Conservation (phyloP, 2,888 invertebrate genomes). For the Micoletzkya japonica region DNA sequence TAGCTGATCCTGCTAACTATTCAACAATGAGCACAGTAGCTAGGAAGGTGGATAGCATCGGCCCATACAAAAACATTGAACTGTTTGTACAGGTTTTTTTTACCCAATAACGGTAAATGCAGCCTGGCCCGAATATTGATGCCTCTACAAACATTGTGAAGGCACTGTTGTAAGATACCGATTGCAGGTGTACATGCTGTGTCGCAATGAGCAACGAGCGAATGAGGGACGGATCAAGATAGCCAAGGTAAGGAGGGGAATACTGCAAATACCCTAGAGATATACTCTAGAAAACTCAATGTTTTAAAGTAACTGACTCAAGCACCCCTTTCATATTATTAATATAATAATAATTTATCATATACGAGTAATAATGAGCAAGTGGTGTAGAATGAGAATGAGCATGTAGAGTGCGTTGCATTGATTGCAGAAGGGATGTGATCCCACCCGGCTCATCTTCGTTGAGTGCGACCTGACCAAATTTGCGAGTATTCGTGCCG, state of each 20-base stretch:
- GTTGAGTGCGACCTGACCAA: slow-evolving; percentile 54
- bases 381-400: neutral
- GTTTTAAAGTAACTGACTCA: too few species aligned
- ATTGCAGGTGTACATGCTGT: slow-evolving; percentile 58
- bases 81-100: neutral
- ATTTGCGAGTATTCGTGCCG: slow-evolving; percentile 50
- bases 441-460: slow-evolving; percentile 56
- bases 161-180: too few species aligned
- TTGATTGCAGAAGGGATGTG: slow-evolving; percentile 53
- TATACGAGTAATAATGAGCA: too few species aligned
- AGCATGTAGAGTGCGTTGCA: neutral
- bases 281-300: too few species aligned
- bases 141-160: too few species aligned
- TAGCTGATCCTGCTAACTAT: too few species aligned
- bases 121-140: too few species aligned
- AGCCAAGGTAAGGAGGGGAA: slow-evolving; percentile 36
- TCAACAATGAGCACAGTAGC: too few species aligned
- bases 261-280: too few species aligned
- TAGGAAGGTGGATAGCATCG: neutral
- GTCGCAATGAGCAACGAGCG: slow-evolving; percentile 51
- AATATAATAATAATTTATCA: too few species aligned
- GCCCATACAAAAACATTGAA: neutral
- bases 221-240: slow-evolving; percentile 47
- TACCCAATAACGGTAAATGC: too few species aligned
- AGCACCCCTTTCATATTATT: too few species aligned